Evolutionary conservation across 1,140 invertebrate species (phyloP), one percentile per base, ranked within the genome.

Genomic region (Drosophila nikananu): DNA sequence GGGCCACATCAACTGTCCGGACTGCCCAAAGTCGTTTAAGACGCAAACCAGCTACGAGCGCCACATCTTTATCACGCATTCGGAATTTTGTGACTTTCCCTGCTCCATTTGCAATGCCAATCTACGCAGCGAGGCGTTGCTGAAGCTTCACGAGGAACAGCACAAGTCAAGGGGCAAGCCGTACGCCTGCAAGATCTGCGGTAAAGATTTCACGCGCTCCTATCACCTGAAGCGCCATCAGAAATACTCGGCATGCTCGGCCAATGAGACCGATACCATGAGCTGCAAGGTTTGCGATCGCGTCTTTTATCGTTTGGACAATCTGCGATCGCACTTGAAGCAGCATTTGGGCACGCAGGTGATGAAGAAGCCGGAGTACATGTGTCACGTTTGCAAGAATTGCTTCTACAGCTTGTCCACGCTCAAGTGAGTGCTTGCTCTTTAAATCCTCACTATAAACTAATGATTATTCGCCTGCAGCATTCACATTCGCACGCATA

Each of bases 171-270:
- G 92, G 13, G 92, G 92, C 27, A 93, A 93, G 41, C 92, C 91
- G 1, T 93, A 83, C 49, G 91, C 92, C 7, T 94, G 93, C 73
- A 83, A 93, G 49, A 93, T 94, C 39, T 96, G 95, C 82, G 93
- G 93, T 35, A 95, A 95, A 84, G 95, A 95, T 64, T 97, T 97
- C 80, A 96, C 95, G 19, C 93, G 96, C 46, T 96, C 96, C 74
- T 97, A 96, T 81, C 96, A 97, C 79, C 93, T 97, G 59, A 95
- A 96, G 82, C 94, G 96, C 27, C 97, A 97, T 90, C 94, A 96
- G 76, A 94, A 94, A 73, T 96, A 96, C 82, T 96, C 95, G 17
- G 96, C 95, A 8, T 97, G 96, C 92, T 95, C 95, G 81, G 96
- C 96, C 9, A 87, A 82, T n/a, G 89, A 87, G 39, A 93, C 64